Evolutionary conservation across 2,113 vertebrate genomes (phyloP), one percentile per base, ranked within the genome.

Genomic region (Hippocampus guttulatus): DNA sequence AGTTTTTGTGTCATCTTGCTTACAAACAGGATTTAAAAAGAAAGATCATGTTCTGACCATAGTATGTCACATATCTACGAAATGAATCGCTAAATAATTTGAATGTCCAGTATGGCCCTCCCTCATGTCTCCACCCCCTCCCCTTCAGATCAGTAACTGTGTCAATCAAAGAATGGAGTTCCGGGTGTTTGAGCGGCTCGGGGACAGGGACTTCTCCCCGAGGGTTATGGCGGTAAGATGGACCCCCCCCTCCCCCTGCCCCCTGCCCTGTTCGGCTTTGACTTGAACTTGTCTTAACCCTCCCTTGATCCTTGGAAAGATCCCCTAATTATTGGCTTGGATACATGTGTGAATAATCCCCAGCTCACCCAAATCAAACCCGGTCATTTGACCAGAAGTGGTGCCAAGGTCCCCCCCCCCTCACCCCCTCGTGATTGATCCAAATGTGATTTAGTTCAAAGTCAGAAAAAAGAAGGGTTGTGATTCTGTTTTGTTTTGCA

Each of bases 151-250:
- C 88, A 93, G 90, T 93, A 94, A 92, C 91, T 91, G 88, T 92
- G 88, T 94, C 89, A 92, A 90, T 89, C 92, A 94, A 91, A 93
- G 91, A 92, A 92, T 91, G 91, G 93, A 94, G 89, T 91, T 85
- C 86, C 91, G 92, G 80, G 87, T 93, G 88, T 93, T 94, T 91
- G 92, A 93, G 88, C 93, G 91, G 69, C 86, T 90, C 76, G 84
- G 75, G 73, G 91, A 94, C 82, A 92, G 91, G 85, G 92, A 93
- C 85, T 87, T 76, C 87, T 91, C 91, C 60, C 81, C 91, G 86
- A 93, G 93, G 90, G 86, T 89, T 76, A 84, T 89, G 83, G 91
- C 92, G 93, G 93, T 94, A 94, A 94, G 93, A 93, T 77, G 68
- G 85, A 85, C 18, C 81, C 85, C 66, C 23, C 11, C 33, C 11